Conservation (phyloP, 1,140 invertebrate species). For the Apocrypta bakeri region DNA sequence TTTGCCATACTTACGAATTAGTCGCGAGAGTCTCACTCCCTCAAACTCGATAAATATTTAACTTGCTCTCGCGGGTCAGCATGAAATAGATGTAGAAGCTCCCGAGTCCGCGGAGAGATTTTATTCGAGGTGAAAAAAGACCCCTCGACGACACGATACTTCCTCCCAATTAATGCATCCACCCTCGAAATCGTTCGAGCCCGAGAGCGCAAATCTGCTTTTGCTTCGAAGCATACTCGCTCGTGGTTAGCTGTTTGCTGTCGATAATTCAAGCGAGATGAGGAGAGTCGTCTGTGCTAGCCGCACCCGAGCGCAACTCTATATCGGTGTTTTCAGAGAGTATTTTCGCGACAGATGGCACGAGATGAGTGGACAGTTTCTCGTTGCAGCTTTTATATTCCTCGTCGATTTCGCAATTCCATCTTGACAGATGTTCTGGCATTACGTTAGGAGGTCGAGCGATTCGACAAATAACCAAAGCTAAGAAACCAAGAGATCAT, state of each 20-base stretch:
- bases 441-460: too few relatives aligned
- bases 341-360: neutral
- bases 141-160: neutral
- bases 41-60: constrained; percentile 46
- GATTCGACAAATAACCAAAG: too few relatives aligned
- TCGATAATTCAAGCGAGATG: constrained; percentile 34
- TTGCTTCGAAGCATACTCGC: neutral
- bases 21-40: constrained; percentile 26
- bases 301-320: neutral
- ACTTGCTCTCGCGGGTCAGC: constrained; percentile 36
- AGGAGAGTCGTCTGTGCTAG: constrained; percentile 30
- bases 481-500: too few relatives aligned
- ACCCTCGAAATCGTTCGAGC: neutral
- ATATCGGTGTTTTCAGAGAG: neutral
- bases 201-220: neutral
- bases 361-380: neutral
- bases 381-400: neutral
- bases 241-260: constrained; percentile 32
- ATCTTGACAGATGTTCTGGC: too few relatives aligned
- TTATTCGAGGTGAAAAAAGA: neutral
- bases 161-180: constrained; percentile 37
- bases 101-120: neutral
- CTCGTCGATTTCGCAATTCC: too few relatives aligned
- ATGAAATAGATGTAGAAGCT: constrained; percentile 12
- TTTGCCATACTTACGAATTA: constrained; percentile 45